Conservation (phyloP, 2,888 invertebrate genomes). For the Ormia ochracea region DNA sequence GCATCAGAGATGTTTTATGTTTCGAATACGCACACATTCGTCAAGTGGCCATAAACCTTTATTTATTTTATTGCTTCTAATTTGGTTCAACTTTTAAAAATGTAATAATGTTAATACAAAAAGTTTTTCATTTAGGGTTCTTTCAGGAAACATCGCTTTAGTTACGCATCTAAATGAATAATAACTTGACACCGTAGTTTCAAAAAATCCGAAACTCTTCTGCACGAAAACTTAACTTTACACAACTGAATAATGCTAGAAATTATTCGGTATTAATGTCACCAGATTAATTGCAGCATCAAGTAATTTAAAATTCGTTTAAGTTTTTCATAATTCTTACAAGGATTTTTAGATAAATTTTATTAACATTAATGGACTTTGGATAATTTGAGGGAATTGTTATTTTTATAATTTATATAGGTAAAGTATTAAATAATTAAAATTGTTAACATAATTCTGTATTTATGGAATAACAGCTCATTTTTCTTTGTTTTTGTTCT, state of each 20-base stretch:
- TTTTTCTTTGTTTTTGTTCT: constrained; percentile 31
- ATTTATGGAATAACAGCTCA: constrained; percentile 48
- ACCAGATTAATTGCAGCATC: background rate
- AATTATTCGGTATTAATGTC: background rate
- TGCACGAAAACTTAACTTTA: background rate
- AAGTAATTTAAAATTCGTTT: constrained; percentile 13
- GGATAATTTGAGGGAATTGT: constrained; percentile 28
- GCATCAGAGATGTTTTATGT: too few relatives aligned
- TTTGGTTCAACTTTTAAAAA: too few relatives aligned
- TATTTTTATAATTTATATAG: background rate
- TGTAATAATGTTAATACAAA: too few relatives aligned
- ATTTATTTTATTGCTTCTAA: too few relatives aligned
- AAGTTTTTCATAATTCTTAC: constrained; percentile 20
- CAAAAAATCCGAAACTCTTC: background rate
- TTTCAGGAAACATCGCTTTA: too few relatives aligned
- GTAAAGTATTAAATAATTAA: constrained; percentile 42
- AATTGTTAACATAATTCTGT: constrained; percentile 45
- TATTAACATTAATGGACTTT: constrained; percentile 53
- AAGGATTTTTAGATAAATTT: constrained; percentile 43
- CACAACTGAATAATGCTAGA: background rate
- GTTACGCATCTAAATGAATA: too few relatives aligned
- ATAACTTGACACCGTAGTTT: background rate
- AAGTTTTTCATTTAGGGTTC: too few relatives aligned
- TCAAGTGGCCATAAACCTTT: too few relatives aligned
- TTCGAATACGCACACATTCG: too few relatives aligned